Evolutionary conservation across 2,113 vertebrate species (phyloP).

Genomic region (Melanocharis versteri): DNA sequence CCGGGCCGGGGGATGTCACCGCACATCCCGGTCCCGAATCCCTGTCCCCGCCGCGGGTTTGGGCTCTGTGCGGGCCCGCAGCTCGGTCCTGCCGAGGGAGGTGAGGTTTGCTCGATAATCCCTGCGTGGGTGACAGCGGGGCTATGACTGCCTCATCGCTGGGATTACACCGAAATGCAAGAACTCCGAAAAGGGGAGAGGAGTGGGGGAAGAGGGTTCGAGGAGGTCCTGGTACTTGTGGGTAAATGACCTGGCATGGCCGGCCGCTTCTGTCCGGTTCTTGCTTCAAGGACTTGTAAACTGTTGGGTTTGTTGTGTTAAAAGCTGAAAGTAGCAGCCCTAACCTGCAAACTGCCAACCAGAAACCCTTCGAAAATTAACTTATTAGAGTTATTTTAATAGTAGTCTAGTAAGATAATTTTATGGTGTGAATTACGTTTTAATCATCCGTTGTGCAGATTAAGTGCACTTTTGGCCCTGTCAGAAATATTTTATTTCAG

Average conservation of each 20-base stretch:
- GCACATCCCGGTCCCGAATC: no score
- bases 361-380: background rate
- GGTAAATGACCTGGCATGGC: background rate
- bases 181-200: no score
- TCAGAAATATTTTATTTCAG: background rate
- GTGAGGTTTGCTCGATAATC: background rate
- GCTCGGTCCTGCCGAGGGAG: background rate
- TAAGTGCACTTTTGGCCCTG: background rate
- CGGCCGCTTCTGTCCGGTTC: rapidly evolving
- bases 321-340: background rate
- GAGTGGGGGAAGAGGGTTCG: rapidly evolving
- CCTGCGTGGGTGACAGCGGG: background rate
- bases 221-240: rapidly evolving
- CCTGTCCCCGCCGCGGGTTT: background rate
- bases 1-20: background rate
- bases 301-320: background rate
- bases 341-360: background rate
- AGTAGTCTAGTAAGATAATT: background rate
- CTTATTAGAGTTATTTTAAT: rapidly evolving
- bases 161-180: no score
- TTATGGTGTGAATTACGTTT: background rate
- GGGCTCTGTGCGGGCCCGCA: background rate
- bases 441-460: background rate
- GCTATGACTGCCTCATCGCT: background rate
- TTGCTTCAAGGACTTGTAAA: background rate